These are phyloP conservation scores for Nettapus auritus DNA, from an alignment of 2,113 vertebrate genomes.

Conservation along the genomic window DNA sequence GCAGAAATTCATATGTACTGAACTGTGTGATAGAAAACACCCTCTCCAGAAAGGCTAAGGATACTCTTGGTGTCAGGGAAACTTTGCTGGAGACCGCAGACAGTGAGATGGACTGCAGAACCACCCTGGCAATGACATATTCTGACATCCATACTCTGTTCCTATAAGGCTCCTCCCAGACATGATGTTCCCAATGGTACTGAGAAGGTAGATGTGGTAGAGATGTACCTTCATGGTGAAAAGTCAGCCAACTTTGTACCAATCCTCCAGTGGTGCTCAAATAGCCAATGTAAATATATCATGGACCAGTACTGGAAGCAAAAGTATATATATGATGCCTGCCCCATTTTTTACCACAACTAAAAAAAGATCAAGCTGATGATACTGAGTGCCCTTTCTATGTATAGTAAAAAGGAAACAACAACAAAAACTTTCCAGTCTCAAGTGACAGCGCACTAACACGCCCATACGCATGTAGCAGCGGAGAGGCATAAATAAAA, in stretches of 20 bases:
- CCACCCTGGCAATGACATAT: background rate
- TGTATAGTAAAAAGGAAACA: background rate
- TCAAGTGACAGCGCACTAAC: conserved; percentile 7
- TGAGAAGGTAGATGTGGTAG: background rate
- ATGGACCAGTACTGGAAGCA: background rate
- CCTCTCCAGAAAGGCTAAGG: background rate
- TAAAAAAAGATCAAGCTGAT: background rate
- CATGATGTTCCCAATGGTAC: background rate
- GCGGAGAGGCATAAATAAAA: conserved; percentile 5
- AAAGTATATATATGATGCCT: background rate
- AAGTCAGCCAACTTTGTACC: background rate
- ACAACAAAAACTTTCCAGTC: conserved; percentile 8
- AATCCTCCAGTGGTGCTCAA: background rate
- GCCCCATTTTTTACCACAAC: background rate
- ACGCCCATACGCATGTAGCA: background rate
- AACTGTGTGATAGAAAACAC: background rate
- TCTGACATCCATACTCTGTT: background rate
- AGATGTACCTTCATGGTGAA: background rate
- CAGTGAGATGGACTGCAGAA: background rate
- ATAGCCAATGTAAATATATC: background rate
- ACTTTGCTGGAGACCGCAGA: background rate
- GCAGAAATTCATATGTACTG: background rate
- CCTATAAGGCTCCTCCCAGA: background rate
- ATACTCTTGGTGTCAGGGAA: background rate
- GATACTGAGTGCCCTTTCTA: background rate